Evolutionary conservation across 1,140 invertebrate genomes (phyloP), one percentile per base, ranked within the genome.

Genomic region (Idris sp.): DNA sequence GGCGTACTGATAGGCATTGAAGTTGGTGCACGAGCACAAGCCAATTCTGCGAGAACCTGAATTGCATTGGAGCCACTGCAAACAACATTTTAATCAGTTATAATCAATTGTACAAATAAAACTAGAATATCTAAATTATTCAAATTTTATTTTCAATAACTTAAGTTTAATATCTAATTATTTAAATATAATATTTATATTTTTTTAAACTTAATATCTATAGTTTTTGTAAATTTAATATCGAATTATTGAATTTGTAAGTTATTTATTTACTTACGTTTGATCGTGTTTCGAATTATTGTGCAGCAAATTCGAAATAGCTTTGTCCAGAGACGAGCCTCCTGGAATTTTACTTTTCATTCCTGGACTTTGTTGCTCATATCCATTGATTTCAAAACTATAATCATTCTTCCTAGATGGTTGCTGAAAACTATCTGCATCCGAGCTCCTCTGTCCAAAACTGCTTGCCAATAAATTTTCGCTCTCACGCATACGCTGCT

Each of bases 11-110:
- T 22, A n/a, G 62, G 26, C 72, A 77, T 87, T 0, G 82, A 79
- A 0, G 81, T 80, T 16, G 86, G 86, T 0, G 81, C 86, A 44
- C 85, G 80, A 0, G 86, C 86, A 28, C 86, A 87, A 0, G 86
- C 86, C 4, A 88, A 48, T 64, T 88, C 86, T 3, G 86, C 86
- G n/a, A 88, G 44, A 1, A 88, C 81, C 40, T 86, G 87, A 85
- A 88, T 88, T 5, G 86, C 84, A 14, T 83, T 81, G 1, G 86
- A 87, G 18, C 82, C 83, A 76, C 84, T 86, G 67, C 14, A 78
- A 77, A 6, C 6, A 22, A 22, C n/a, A n/a, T n/a, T n/a, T n/a
- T n/a, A n/a, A n/a, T n/a, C n/a, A n/a, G n/a, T n/a, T n/a, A n/a
- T n/a, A n/a, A n/a, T n/a, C n/a, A n/a, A n/a, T n/a, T n/a, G n/a